Percentiles rank a stretch among this genome's conserved stretches.
phyloP scores from a whole-genome alignment of 1,140 invertebrate genomes.

The Sipha flava region DNA sequence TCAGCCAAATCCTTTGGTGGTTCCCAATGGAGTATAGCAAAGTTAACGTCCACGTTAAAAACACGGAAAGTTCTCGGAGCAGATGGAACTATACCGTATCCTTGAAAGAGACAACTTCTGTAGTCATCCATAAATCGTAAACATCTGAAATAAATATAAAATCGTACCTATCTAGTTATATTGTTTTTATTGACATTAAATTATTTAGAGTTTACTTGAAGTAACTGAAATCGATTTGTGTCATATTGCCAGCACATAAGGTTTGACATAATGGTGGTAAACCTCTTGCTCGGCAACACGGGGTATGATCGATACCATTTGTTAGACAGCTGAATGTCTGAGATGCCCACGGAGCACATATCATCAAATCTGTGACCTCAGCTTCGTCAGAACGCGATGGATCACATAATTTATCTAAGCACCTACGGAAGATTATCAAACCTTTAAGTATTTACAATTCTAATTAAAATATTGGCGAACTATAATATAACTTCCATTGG shows the following conservation, averaged over 20 bases:
- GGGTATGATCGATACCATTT: conserved; percentile 69
- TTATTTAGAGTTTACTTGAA: conserved; percentile 57
- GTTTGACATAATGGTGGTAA: conserved; percentile 63
- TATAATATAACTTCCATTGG: too few species aligned
- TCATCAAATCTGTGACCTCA: conserved; percentile 66
- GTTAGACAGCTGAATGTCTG: conserved; percentile 69
- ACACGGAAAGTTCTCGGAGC: conserved; percentile 58
- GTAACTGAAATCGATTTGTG: conserved; percentile 64
- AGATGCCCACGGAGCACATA: conserved; percentile 73
- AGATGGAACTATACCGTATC: conserved; percentile 69
- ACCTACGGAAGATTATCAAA: conserved; percentile 43
- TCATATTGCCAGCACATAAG: conserved; percentile 68
- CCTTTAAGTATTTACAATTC: too few species aligned
- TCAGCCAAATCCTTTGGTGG: conserved; percentile 59
- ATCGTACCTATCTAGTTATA: background rate
- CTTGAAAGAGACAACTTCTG: conserved; percentile 68
- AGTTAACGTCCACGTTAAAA: conserved; percentile 61
- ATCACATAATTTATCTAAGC: conserved; percentile 69
- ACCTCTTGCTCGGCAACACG: conserved; percentile 64
- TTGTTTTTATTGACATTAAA: background rate
- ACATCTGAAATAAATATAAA: conserved; percentile 49
- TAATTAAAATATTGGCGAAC: too few species aligned
- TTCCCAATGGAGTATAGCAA: conserved; percentile 69
- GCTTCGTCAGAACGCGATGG: conserved; percentile 54
- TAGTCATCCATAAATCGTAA: conserved; percentile 69